Conservation (phyloP, 2,113 vertebrate genomes). For the Vicugna pacos region DNA sequence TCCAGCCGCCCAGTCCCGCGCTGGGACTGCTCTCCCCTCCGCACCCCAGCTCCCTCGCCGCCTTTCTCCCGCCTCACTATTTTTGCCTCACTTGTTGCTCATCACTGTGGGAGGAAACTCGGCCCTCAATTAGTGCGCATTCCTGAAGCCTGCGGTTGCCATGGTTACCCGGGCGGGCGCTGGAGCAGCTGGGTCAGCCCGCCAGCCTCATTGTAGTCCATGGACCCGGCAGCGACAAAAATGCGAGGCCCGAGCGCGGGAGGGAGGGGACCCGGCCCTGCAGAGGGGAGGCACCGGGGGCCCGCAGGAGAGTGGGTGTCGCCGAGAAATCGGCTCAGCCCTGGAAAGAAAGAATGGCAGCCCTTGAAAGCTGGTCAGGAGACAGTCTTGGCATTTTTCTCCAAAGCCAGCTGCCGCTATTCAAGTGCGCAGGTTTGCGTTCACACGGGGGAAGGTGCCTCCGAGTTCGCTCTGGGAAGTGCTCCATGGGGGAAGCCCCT, state of each 20-base stretch:
- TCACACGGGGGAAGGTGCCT: neutral
- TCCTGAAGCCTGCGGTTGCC: slow-evolving; percentile 76
- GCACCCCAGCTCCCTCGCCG: neutral
- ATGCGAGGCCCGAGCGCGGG: neutral
- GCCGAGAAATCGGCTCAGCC: slow-evolving; percentile 55
- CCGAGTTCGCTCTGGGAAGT: neutral
- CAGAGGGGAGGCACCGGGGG: neutral
- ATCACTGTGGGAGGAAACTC: slow-evolving; percentile 61
- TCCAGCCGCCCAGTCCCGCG: no score
- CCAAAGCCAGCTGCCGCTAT: slow-evolving; percentile 14
- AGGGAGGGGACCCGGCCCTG: neutral
- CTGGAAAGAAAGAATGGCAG: neutral
- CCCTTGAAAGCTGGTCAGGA: slow-evolving; percentile 6
- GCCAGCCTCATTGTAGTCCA: slow-evolving; percentile 48
- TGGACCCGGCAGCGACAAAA: neutral
- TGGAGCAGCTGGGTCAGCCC: slow-evolving; percentile 61
- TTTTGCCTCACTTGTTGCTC: slow-evolving; percentile 85
- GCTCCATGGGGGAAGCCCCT: neutral
- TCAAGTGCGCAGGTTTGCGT: neutral
- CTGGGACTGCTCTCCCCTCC: accelerated
- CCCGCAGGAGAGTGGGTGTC: slow-evolving; percentile 52
- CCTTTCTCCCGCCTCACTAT: slow-evolving; percentile 30
- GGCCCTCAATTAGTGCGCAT: slow-evolving; percentile 69
- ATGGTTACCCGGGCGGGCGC: slow-evolving; percentile 76
- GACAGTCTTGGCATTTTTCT: neutral